These are phyloP conservation scores for Aporrectodea caliginosa DNA, from an alignment of 1,140 invertebrate species.

Conservation along the genomic window DNA sequence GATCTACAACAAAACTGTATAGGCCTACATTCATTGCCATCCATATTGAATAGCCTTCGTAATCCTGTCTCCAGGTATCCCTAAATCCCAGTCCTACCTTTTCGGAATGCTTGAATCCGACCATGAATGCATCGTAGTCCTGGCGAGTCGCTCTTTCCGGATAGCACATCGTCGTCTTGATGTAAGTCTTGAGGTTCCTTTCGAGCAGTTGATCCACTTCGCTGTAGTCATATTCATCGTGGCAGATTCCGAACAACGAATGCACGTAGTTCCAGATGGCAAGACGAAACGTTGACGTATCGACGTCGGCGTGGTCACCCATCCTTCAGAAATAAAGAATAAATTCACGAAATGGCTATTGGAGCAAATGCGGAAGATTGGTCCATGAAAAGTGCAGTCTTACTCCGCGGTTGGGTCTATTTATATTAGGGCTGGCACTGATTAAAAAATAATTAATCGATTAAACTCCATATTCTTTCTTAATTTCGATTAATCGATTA, in stretches of 20 bases:
- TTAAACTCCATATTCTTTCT: too few relatives aligned
- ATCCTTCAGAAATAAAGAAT: constrained; percentile 57
- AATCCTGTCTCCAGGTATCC: too few relatives aligned
- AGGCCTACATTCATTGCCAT: too few relatives aligned
- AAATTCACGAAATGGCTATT: constrained; percentile 12
- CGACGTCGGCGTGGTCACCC: constrained; percentile 76
- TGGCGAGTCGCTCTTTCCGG: constrained; percentile 76
- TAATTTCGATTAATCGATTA: too few relatives aligned
- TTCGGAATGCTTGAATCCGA: constrained; percentile 83
- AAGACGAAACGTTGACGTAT: constrained; percentile 79
- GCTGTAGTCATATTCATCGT: constrained; percentile 87
- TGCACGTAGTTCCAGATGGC: constrained; percentile 93
- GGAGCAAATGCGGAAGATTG: not conserved
- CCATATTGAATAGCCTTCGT: too few relatives aligned
- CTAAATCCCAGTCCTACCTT: too few relatives aligned
- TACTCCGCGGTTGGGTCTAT: not conserved
- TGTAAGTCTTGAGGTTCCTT: constrained; percentile 76
- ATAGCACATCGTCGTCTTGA: constrained; percentile 82
- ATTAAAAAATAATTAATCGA: too few relatives aligned
- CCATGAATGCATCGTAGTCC: constrained; percentile 77
- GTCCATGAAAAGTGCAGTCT: not conserved
- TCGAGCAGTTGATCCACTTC: constrained; percentile 82
- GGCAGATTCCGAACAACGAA: constrained; percentile 79
- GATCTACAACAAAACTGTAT: too few relatives aligned
- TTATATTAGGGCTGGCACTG: too few relatives aligned